Base-by-base conservation (phyloP, 2,113 vertebrate genomes). In the Perca schrenkii region DNA sequence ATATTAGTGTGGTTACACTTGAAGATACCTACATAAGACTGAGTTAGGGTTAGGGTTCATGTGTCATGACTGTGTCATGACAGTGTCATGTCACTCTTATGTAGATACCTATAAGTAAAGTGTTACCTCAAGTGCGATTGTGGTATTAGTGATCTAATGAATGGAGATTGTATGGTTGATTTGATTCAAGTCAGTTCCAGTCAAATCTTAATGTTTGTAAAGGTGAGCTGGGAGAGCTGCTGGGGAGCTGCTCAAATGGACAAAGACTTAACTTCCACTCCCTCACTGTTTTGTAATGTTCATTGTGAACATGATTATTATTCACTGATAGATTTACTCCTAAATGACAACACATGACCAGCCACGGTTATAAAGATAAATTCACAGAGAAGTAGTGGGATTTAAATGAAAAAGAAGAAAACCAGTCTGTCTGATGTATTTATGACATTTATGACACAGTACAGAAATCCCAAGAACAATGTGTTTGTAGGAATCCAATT, bases 171-270 rank as follows among this genome's bases (percentile, higher is more conserved):
- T 21, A 17, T 66, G 28, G 25, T 21, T 73, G 11, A 56, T 68
- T 60, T 65, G 5, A 11, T 66, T 70, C 8, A 43, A 62, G 57
- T 61, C 28, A 52, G 15, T 19, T 62, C 1, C 36, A 50, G 43
- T 69, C 7, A 60, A 68, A 43, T 67, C 22, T 76, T 86, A 88
- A 79, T 90, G 72, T 85, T 86, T 88, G 77, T 49, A n/a, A 60
- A 79, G 28, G 2, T 74, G 17, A 76, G 52, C 46, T 52, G 5
- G 1, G 31, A 28, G 31, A 34, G 31, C 28, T 28, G 28, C 28
- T 28, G 28, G 28, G 28, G 28, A 61, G 47, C n/a, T 22, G 11
- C 28, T 16, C 2, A 74, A 50, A 17, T 19, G 43, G 15, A 75
- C 66, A n/a, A 6, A 19, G 15, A 16, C 61, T 86, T 79, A 73